Evolutionary conservation across 2,113 vertebrate genomes (phyloP).

Genomic region (Oxyura jamaicensis): DNA sequence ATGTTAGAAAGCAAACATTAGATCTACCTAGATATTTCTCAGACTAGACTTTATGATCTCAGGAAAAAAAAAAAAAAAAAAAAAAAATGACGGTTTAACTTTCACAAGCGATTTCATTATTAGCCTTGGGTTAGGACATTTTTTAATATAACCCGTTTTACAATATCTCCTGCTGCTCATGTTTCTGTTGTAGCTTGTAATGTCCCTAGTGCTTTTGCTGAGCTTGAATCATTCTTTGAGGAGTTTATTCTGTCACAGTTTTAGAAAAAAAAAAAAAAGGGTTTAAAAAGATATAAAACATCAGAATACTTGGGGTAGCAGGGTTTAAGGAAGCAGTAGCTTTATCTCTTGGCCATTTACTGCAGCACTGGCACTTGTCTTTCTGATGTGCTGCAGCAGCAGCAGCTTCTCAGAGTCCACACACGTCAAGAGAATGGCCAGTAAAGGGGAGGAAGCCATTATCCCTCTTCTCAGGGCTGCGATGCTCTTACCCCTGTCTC

Average conservation of each 20-base stretch:
- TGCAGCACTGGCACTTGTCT: neutral
- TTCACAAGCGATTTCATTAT: neutral
- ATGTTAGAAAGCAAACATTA: neutral
- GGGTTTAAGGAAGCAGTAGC: neutral
- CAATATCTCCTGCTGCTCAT: neutral
- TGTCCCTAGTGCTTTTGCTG: neutral
- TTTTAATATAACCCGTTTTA: neutral
- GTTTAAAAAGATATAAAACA: neutral
- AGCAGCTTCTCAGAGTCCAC: neutral
- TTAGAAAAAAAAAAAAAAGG: neutral
- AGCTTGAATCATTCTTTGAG: neutral
- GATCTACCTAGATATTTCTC: neutral
- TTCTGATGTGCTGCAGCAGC: neutral
- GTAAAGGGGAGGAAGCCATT: neutral
- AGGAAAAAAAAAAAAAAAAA: neutral
- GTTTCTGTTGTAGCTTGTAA: neutral
- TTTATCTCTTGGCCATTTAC: neutral
- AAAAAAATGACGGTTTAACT: neutral
- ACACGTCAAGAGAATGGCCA: neutral
- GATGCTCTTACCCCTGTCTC: accelerated
- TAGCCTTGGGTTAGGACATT: neutral
- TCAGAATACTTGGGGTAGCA: neutral
- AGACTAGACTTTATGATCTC: neutral
- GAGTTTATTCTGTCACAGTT: neutral
- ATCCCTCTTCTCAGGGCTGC: neutral